Evolutionary conservation across 2,113 vertebrate genomes (phyloP).

Genomic region (Mobula hypostoma): DNA sequence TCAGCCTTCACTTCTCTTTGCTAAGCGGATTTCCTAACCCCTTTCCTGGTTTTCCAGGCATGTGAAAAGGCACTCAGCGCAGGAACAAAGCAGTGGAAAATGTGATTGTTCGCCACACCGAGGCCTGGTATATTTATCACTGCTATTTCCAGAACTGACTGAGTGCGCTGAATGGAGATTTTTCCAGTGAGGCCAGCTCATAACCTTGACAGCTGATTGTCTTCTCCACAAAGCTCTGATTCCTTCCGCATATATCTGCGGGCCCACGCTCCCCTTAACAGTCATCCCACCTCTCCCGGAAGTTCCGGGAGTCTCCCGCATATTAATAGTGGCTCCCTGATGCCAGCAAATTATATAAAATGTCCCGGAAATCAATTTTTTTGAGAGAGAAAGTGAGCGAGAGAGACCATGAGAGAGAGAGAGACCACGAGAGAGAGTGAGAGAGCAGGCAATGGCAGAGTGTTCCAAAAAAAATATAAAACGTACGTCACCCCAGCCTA

Average conservation of each 20-base stretch:
- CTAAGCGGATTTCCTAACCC: neutral
- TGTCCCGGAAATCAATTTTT: too few relatives aligned
- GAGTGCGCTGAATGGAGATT: neutral
- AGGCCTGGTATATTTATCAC: neutral
- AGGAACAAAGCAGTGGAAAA: neutral
- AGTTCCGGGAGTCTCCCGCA: too few relatives aligned
- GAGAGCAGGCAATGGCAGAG: too few relatives aligned
- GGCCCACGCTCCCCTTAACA: too few relatives aligned
- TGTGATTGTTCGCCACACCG: neutral
- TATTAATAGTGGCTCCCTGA: too few relatives aligned
- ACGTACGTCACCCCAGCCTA: too few relatives aligned
- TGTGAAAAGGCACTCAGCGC: neutral
- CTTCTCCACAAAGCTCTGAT: neutral
- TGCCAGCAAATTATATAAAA: too few relatives aligned
- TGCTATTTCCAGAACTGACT: neutral
- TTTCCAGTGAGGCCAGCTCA: neutral
- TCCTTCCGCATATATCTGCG: neutral
- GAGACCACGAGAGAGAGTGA: too few relatives aligned
- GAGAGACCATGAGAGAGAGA: too few relatives aligned
- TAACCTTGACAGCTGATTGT: neutral
- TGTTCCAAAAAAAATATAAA: too few relatives aligned
- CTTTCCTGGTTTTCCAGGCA: neutral
- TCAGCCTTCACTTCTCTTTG: neutral
- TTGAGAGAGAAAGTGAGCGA: too few relatives aligned
- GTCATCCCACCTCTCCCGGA: too few relatives aligned